Base-by-base conservation (phyloP, 2,888 invertebrate genomes). In the Eutolmus rufibarbis region DNA sequence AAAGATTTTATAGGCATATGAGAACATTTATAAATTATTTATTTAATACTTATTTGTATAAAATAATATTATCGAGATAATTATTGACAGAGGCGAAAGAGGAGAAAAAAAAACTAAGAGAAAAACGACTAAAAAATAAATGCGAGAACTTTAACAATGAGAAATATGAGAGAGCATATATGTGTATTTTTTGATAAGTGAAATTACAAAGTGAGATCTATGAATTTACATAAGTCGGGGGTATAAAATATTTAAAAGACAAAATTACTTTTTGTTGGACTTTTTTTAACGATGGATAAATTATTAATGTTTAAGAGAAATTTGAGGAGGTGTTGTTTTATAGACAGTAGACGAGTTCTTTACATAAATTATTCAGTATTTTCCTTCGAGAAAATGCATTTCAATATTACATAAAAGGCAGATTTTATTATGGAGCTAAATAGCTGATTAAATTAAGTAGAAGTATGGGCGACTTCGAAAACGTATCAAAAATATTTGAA, bases 111-210 rank as follows among this genome's bases (percentile, higher is more conserved):
- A 77, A 77, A 34, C 77, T 31, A 46, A 79, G 79, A 79, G 43
- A 79, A 28, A 34, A 82, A 85, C 43, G 74, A 85, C 57, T 85
- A 85, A 74, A 57, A 46, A 74, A 14, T 43, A 40, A 43, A 74
- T 74, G 74, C 85, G 85, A 85, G 85, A 74, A 43, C 74, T 74
- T 85, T 85, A 74, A 82, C 31, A 56, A 66, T 74, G 74, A 85
- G 46, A 85, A 85, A 74, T 74, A 85, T 74, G 74, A 85, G 85
- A 74, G 74, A 74, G 74, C 74, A 85, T 74, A 85, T 74, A 85
- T 85, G 85, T 85, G 85, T 85, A 85, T 88, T 88, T 88, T 88
- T 88, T 88, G 88, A 87, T 88, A 88, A 88, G 88, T 85, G 78
- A 86, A 87, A 84, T 84, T 86, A 78, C 46, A 86, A 78, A 87